Evolutionary conservation across 2,888 invertebrate genomes (phyloP).

Genomic region (Drosophila nr. fundita): DNA sequence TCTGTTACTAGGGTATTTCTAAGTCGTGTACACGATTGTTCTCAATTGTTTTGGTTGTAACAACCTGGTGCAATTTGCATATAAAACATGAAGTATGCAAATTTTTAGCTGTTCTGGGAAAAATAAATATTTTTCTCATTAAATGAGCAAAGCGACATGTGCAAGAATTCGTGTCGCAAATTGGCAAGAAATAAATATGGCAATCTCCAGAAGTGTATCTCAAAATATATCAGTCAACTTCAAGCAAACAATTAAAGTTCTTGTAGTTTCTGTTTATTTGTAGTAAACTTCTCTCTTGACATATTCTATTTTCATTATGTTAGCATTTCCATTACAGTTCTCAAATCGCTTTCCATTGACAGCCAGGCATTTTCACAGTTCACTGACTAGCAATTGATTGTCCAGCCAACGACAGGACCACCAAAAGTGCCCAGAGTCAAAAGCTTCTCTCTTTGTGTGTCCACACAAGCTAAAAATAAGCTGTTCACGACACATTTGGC

Average conservation of each 20-base stretch:
- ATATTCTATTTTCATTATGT: constrained; percentile 5
- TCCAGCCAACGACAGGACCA: constrained; percentile 13
- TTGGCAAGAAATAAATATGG: not conserved
- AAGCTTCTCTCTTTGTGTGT: not conserved
- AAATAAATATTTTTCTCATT: constrained; percentile 23
- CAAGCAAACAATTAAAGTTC: not conserved
- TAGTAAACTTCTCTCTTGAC: constrained; percentile 3
- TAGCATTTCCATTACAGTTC: constrained; percentile 27
- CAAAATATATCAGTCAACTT: not conserved
- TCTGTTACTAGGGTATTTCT: constrained; percentile 1
- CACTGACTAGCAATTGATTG: constrained; percentile 56
- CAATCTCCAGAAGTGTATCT: not conserved
- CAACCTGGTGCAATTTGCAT: constrained; percentile 51
- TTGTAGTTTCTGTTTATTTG: not conserved
- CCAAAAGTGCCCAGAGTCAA: not conserved
- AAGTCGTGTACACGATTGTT: not conserved
- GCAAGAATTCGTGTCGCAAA: constrained; percentile 8
- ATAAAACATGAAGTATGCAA: constrained; percentile 63
- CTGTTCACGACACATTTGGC: not conserved
- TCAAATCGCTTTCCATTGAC: constrained; percentile 42
- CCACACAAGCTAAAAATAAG: constrained; percentile 16
- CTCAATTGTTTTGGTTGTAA: not conserved
- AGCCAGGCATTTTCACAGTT: constrained; percentile 52
- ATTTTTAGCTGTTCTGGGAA: constrained; percentile 38
- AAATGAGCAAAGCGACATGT: constrained; percentile 10